Percentiles rank a stretch among this genome's conserved stretches.
Conservation (phyloP, 2,797 vertebrate genomes). For the Cryptoprocta ferox region DNA sequence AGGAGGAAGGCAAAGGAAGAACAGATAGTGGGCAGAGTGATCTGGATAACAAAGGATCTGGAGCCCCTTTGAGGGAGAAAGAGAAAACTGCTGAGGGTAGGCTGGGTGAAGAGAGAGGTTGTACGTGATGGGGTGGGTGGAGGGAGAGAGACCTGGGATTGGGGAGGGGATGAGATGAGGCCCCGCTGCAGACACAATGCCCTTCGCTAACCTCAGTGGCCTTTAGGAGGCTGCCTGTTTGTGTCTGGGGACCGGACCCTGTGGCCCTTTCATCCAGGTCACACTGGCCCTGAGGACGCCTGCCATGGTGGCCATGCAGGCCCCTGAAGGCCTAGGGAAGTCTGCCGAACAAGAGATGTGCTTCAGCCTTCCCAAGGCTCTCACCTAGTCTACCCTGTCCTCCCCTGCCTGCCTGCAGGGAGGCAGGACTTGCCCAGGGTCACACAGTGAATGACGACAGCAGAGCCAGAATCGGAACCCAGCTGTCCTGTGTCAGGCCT, state of each 20-base stretch:
- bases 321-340: background rate
- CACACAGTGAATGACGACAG: background rate
- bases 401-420: rapidly evolving
- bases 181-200: background rate
- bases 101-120: background rate
- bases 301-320: background rate
- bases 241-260: background rate
- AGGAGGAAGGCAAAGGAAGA: background rate
- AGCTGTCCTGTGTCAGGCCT: background rate
- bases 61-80: background rate
- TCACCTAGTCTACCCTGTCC: background rate
- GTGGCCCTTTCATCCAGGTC: background rate
- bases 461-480: background rate
- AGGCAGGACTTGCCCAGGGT: too few relatives aligned
- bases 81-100: too few relatives aligned
- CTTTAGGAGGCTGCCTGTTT: background rate
- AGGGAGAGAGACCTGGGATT: background rate
- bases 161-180: background rate
- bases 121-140: background rate
- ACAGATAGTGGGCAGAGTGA: rapidly evolving
- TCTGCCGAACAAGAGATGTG: background rate
- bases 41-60: background rate
- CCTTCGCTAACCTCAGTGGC: background rate
- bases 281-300: background rate
- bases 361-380: background rate